Percentiles rank a stretch among this genome's conserved stretches.
These are phyloP conservation scores for Bicyclus anynana DNA, from an alignment of 1,140 invertebrate species.

Conservation along the genomic window DNA sequence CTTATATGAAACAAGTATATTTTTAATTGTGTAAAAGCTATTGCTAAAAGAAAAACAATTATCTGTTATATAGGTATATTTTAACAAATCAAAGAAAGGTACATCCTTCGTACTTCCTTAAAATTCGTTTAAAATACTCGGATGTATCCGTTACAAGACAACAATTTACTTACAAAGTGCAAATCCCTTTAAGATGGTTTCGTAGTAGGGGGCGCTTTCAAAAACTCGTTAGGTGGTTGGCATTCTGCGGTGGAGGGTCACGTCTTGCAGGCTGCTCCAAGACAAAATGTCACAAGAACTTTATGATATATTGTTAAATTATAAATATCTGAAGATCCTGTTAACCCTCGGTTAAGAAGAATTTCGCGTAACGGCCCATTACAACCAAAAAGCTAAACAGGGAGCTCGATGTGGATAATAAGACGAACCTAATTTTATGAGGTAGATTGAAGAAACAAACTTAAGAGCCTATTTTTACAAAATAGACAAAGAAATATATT, in stretches of 20 bases:
- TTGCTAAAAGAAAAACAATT: too few relatives aligned
- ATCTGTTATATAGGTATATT: too few relatives aligned
- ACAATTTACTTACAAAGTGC: slow-evolving; percentile 65
- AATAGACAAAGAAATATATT: too few relatives aligned
- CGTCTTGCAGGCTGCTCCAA: slow-evolving; percentile 51
- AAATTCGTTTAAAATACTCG: neutral
- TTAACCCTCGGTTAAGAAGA: neutral
- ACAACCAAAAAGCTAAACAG: neutral
- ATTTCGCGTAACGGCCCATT: neutral
- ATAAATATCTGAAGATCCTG: slow-evolving; percentile 4
- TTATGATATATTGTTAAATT: slow-evolving; percentile 35
- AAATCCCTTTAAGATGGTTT: slow-evolving; percentile 68
- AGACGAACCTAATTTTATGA: too few relatives aligned
- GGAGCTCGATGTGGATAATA: too few relatives aligned
- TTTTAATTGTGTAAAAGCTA: too few relatives aligned
- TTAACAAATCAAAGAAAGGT: too few relatives aligned
- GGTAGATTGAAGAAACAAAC: too few relatives aligned
- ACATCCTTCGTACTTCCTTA: neutral
- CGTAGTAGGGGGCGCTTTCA: slow-evolving; percentile 55
- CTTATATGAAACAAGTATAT: too few relatives aligned
- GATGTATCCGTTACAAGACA: slow-evolving; percentile 31
- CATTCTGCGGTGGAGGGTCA: slow-evolving; percentile 66
- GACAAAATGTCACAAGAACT: slow-evolving; percentile 58
- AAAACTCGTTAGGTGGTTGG: slow-evolving; percentile 69
- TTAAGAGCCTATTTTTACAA: too few relatives aligned